Base-by-base conservation (phyloP, 2,888 invertebrate species). In the Lochmaea capreae region DNA sequence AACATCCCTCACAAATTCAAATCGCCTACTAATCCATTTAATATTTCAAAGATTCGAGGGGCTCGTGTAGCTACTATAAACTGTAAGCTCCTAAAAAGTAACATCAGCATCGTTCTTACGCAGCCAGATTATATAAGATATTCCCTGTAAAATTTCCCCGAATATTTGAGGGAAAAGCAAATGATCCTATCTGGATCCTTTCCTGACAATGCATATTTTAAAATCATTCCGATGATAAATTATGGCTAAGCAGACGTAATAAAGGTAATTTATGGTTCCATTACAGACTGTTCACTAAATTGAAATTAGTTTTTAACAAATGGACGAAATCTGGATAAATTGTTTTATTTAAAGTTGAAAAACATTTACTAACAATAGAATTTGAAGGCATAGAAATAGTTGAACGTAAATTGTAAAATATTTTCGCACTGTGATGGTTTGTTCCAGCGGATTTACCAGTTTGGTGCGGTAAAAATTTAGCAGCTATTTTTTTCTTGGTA, bases 161-260 rank as follows among this genome's bases (percentile, higher is more conserved):
- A 71, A 71, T 65, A 58, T 71, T 71, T 65, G 46, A 58, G 65
- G 65, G 71, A 65, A 63, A 43, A 58, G 65, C 63, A 39, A 63
- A 63, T 70, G 63, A 70, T 63, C 70, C 71, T 71, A 63, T 63
- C 63, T 43, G 39, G 70, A 70, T 70, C 63, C 63, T 49, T 65
- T 71, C 71, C 71, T 71, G 71, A 71, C 71, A 71, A 71, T 71
- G 71, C 71, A 71, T 71, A 71, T 71, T 71, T 71, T 71, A 71
- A n/a, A 71, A 65, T 65, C 65, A 71, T 71, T 58, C 43, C 46
- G 57, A 71, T 71, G 65, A 71, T 71, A 71, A 71, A 71, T 71
- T 71, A 58, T 71, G 42, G 14, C 61, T 63, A 63, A 70, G 70
- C 52, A 57, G 63, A 42, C 42, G 46, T 61, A 71, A 71, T 71